Conservation (phyloP, 1,140 invertebrate genomes). For the Aradophagus sp. region DNA sequence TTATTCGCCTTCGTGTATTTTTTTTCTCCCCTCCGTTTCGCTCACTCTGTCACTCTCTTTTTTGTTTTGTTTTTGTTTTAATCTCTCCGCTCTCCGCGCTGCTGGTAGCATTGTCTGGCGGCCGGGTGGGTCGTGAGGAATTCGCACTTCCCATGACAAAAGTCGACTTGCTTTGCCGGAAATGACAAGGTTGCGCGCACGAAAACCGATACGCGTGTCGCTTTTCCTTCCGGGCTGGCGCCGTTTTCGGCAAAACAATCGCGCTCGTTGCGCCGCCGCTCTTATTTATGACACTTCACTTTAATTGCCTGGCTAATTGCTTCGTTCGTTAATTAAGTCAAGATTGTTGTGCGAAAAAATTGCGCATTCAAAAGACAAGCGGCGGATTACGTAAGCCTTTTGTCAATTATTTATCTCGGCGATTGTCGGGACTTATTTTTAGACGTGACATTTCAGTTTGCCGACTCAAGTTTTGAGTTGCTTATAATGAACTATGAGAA, state of each 20-base stretch:
- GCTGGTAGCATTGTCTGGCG: conserved; percentile 13
- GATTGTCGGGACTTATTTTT: too few relatives aligned
- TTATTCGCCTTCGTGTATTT: too few relatives aligned
- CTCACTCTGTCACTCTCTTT: too few relatives aligned
- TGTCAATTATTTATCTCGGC: too few relatives aligned
- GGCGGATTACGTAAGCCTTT: too few relatives aligned
- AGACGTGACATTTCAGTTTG: too few relatives aligned
- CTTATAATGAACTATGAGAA: too few relatives aligned
- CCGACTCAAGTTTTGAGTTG: too few relatives aligned
- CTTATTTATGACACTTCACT: conserved; percentile 25
- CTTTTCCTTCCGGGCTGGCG: conserved; percentile 22
- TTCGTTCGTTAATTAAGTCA: conserved; percentile 9
- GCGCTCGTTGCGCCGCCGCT: conserved; percentile 1
- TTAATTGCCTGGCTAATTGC: conserved; percentile 24
- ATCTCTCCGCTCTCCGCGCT: too few relatives aligned
- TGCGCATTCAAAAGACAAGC: too few relatives aligned
- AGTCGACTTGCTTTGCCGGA: conserved; percentile 13
- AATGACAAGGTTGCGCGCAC: conserved; percentile 38
- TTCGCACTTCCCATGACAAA: conserved; percentile 37
- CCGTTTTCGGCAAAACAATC: conserved; percentile 1
- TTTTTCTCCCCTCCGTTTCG: too few relatives aligned
- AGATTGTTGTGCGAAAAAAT: conserved; percentile 10
- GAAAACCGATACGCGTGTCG: conserved; percentile 26
- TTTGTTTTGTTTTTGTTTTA: too few relatives aligned
- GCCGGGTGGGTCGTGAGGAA: conserved; percentile 22